phyloP scores from a whole-genome alignment of 2,888 invertebrate genomes.

The Tipula confusa region DNA sequence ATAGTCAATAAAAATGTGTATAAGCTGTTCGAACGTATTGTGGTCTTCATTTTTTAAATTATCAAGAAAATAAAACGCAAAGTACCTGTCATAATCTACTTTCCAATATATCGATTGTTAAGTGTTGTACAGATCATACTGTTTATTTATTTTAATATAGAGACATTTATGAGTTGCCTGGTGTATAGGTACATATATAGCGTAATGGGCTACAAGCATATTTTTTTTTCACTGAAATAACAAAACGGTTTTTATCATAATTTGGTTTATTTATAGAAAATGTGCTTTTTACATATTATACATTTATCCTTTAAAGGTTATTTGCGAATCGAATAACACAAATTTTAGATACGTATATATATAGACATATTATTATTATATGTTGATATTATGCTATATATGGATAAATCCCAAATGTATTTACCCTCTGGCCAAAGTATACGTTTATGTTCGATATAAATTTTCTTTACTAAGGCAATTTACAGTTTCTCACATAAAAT shows the following conservation, averaged over 20 bases:
- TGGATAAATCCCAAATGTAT: not conserved
- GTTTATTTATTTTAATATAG: too few relatives aligned
- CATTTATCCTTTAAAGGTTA: not conserved
- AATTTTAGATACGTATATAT: not conserved
- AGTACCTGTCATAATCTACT: too few relatives aligned
- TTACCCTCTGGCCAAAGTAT: not conserved
- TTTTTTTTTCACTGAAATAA: not conserved
- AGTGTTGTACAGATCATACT: too few relatives aligned
- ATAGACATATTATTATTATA: not conserved
- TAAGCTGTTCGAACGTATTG: too few relatives aligned
- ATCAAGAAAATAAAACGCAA: too few relatives aligned
- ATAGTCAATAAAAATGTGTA: too few relatives aligned
- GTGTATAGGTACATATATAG: not conserved
- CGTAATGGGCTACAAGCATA: not conserved
- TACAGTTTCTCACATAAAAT: too few relatives aligned
- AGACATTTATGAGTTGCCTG: not conserved
- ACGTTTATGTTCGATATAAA: too few relatives aligned
- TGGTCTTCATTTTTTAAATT: too few relatives aligned
- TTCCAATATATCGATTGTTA: too few relatives aligned
- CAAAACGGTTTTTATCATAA: not conserved
- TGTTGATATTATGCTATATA: not conserved
- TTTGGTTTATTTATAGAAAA: constrained; percentile 7
- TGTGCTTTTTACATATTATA: not conserved
- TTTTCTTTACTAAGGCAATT: too few relatives aligned
- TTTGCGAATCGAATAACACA: not conserved